A percentile compares a stretch with the other conserved stretches of the same genome.
phyloP scores from a whole-genome alignment of 2,888 invertebrate genomes.

The Napeogenes inachia region DNA sequence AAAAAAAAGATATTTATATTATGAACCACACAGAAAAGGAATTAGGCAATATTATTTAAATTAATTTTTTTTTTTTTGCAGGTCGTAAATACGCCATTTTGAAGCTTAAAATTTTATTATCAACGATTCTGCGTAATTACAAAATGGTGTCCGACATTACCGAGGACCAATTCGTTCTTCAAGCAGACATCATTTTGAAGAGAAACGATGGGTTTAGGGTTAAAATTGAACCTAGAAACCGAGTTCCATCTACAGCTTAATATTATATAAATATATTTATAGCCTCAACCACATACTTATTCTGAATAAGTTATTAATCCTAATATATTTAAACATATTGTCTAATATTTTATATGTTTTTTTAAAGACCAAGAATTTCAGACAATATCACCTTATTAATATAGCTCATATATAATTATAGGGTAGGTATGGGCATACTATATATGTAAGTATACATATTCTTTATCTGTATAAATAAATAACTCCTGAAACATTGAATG shows the following conservation, averaged over 20 bases:
- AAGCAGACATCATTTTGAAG: conserved; percentile 85
- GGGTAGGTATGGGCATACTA: no score
- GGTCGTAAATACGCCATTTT: conserved; percentile 88
- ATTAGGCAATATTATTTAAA: neutral
- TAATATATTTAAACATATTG: no score
- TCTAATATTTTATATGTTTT: no score
- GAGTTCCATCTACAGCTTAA: conserved; percentile 41
- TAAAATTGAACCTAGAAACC: conserved; percentile 79
- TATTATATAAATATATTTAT: conserved; percentile 11
- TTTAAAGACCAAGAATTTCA: no score
- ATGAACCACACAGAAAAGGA: no score
- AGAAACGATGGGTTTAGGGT: conserved; percentile 84
- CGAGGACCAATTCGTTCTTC: conserved; percentile 82
- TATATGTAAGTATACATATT: no score
- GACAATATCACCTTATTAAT: no score
- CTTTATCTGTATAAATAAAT: no score
- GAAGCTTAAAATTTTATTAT: conserved; percentile 84
- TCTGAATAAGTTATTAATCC: no score
- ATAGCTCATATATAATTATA: no score
- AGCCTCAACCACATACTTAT: neutral
- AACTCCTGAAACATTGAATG: no score
- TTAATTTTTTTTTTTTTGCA: conserved; percentile 38
- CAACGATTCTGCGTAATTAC: conserved; percentile 84
- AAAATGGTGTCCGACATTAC: conserved; percentile 79
- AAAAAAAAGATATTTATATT: no score